These are phyloP conservation scores for Plotosus lineatus DNA, from an alignment of 2,113 vertebrate species.

Conservation along the genomic window DNA sequence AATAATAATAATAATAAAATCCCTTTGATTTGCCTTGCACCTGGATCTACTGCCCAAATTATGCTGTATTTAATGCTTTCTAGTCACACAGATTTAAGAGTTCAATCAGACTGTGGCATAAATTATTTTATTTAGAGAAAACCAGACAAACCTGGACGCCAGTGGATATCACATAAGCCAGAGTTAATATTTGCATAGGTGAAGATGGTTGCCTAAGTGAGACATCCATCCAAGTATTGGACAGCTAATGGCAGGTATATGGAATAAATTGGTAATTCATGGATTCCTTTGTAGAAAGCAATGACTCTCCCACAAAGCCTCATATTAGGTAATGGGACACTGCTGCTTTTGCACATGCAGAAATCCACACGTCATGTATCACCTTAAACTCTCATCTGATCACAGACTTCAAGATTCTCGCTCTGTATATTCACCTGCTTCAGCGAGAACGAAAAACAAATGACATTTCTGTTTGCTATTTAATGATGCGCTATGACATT, in stretches of 20 bases:
- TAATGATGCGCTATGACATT: background rate
- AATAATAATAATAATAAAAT: no score
- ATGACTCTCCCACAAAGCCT: conserved; percentile 35
- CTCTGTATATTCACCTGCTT: conserved; percentile 43
- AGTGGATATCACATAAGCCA: conserved; percentile 30
- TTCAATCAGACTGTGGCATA: background rate
- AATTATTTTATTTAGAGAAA: conserved; percentile 44
- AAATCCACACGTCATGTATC: conserved; percentile 42
- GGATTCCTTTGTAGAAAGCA: conserved; percentile 38
- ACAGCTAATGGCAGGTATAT: conserved; percentile 39
- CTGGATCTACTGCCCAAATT: background rate
- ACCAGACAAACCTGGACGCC: conserved; percentile 45
- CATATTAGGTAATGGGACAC: conserved; percentile 43
- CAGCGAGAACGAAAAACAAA: conserved; percentile 10
- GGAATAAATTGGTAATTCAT: conserved; percentile 25
- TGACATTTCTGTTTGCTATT: background rate
- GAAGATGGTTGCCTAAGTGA: conserved; percentile 47
- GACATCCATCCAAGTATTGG: conserved; percentile 37
- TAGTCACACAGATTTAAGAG: background rate
- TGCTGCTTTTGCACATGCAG: conserved; percentile 28
- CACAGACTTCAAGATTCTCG: conserved; percentile 29
- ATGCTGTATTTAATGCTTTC: background rate
- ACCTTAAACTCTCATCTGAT: conserved; percentile 36
- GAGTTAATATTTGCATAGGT: conserved; percentile 48
- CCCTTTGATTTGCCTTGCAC: background rate